Base-by-base conservation (phyloP, 2,113 vertebrate species). In the Orientallactaga bullata region DNA sequence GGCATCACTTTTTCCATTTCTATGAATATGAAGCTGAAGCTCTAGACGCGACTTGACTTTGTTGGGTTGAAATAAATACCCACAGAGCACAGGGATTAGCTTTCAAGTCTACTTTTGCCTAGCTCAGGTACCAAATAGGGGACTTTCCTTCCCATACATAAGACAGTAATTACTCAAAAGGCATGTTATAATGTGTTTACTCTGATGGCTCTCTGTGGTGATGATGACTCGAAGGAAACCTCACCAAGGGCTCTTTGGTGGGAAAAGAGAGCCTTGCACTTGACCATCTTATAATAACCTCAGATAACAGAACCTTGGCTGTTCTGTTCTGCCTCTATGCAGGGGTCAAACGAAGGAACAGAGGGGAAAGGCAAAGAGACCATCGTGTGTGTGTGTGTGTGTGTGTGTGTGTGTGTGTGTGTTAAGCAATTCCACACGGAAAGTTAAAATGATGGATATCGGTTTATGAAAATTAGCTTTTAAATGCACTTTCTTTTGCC, bases 371-470 rank as follows among this genome's bases (percentile, higher is more conserved):
- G 20, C 79, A 92, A 89, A 74, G 30, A 61, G 92, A 28, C 32
- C 71, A 32, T 3, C 10, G 11, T 68, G 47, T 89, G 87, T 74
- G 13, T 63, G 35, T 85, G 74, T 94, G 39, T 89, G 35, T 79
- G n/a, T 60, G n/a, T n/a, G 11, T 68, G 47, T 89, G 87, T 74
- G 13, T 63, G 35, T 85, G 74, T 94, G 39, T 89, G 35, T 79
- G n/a, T 60, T 21, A 95, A 88, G 73, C 47, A 79, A 94, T 89
- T 96, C 85, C 94, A 96, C 74, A 90, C 95, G 92, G 61, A 61
- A 94, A 86, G 37, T 77, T 79, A 91, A 80, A 88, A 47, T 58
- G 66, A 95, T 92, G 85, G 95, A 88, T 93, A 85, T 55, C 21
- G 0, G 51, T 95, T 96, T 91, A 78, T 23, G 32, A 94, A 94